Conservation (phyloP, 2,113 vertebrate species). For the Pterocles burchelli region DNA sequence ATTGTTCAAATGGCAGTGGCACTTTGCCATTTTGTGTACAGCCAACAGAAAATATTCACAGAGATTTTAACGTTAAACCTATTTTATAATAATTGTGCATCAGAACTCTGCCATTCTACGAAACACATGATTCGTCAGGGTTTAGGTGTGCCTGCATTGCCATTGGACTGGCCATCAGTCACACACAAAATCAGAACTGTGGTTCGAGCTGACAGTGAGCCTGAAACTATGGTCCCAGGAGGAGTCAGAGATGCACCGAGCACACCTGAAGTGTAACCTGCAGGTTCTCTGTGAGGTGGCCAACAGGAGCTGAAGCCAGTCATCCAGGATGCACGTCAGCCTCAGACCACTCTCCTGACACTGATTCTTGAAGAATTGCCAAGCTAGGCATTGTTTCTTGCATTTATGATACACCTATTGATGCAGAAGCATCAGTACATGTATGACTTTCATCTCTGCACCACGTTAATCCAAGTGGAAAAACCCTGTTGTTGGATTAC, state of each 20-base stretch:
- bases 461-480: fast-evolving
- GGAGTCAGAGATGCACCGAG: neutral
- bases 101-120: neutral
- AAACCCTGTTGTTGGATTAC: neutral
- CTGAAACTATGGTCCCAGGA: fast-evolving
- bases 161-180: neutral
- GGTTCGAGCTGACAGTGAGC: fast-evolving
- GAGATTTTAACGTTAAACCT: neutral
- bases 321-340: neutral
- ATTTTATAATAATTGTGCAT: neutral
- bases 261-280: neutral
- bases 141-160: neutral
- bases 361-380: neutral
- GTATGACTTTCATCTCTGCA: neutral
- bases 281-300: neutral
- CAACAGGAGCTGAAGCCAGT: neutral
- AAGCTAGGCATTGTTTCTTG: neutral
- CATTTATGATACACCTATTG: neutral
- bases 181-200: neutral
- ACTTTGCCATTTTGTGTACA: neutral
- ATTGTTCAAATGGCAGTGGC: neutral
- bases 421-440: neutral
- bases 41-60: neutral
- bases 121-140: too few relatives aligned
- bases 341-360: neutral